phyloP scores from a whole-genome alignment of 64 coral and sea anemone species.

The Pachyseris speciosa region DNA sequence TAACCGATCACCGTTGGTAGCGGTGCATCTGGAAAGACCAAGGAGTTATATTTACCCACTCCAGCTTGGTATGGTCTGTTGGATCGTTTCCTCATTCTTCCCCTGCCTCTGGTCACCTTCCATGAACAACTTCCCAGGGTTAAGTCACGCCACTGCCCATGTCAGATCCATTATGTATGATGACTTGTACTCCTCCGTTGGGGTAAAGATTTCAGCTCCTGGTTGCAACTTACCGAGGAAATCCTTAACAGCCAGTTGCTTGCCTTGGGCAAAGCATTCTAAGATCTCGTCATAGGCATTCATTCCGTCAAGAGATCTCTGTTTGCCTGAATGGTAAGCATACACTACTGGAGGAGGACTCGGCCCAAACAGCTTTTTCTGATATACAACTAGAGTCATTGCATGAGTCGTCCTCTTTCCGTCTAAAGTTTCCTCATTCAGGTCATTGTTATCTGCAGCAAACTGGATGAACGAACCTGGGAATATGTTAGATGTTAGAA shows the following conservation, averaged over 20 bases:
- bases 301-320: slow-evolving; percentile 19
- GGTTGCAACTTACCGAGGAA: neutral
- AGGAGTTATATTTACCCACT: slow-evolving; percentile 11
- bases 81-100: neutral
- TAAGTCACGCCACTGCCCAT: slow-evolving; percentile 4
- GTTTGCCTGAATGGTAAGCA: neutral
- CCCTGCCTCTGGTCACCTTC: neutral
- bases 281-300: neutral
- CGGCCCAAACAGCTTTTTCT: slow-evolving; percentile 28
- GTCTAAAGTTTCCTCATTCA: slow-evolving; percentile 61
- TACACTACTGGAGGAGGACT: neutral
- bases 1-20: slow-evolving; percentile 36
- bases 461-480: slow-evolving; percentile 40
- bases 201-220: neutral
- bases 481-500: slow-evolving; percentile 56
- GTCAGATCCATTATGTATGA: slow-evolving; percentile 42
- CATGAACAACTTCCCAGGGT: neutral
- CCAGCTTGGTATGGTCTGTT: slow-evolving; percentile 36
- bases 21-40: slow-evolving; percentile 1
- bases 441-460: slow-evolving; percentile 66
- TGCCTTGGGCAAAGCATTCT: neutral
- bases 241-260: neutral
- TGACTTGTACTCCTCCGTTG: slow-evolving; percentile 43
- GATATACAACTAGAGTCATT: slow-evolving; percentile 50
- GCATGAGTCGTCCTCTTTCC: slow-evolving; percentile 63